Base-by-base conservation (phyloP, 2,888 invertebrate species). In the Opisthograptis luteolata region DNA sequence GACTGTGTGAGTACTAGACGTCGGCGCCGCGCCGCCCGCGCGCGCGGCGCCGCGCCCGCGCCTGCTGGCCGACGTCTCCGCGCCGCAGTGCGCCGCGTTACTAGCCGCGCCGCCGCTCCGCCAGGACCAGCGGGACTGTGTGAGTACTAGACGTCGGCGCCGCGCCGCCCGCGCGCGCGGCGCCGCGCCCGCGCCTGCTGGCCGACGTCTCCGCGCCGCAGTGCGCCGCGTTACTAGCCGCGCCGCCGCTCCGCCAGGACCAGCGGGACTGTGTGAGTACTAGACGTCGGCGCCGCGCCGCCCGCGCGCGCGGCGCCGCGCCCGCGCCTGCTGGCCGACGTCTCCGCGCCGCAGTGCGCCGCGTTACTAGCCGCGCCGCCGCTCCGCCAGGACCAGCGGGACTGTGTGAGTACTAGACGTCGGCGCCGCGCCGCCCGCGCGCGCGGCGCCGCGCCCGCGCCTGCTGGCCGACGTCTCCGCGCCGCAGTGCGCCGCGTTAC, bases 151-250 rank as follows among this genome's bases (percentile, higher is more conserved):
- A 8, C 1, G 2, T 22, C 6, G 7, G 6, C n/a, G 60, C 60
- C 25, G 70, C 76, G 51, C 84, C 84, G 48, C 81, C 87, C 49
- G 70, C 82, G 15, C 78, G 81, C 17, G 63, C 53, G 53, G 80
- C 78, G 58, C 84, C 85, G 25, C 61, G 32, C 72, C 92, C 93
- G 55, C 91, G 93, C 55, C 81, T 95, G 37, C 82, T 96, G 44
- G 91, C 92, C 58, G 97, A 97, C 85, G 92, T 97, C 62, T 93
- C 96, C 15, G 93, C 93, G 35, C 93, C 95, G 2, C 95, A 96
- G 66, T 92, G 93, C 61, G 85, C 94, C 48, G 64, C 61, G 1
- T 39, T 80, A 17, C 86, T 97, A 17, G 85, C 76, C 4, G 88
- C 92, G 8, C 93, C 93, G 31, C 93, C 95, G 3, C 87, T 95